A percentile compares a stretch with the other conserved stretches of the same genome.
Evolutionary conservation across 2,888 invertebrate species (phyloP).

Genomic region (Anticlea derivata): DNA sequence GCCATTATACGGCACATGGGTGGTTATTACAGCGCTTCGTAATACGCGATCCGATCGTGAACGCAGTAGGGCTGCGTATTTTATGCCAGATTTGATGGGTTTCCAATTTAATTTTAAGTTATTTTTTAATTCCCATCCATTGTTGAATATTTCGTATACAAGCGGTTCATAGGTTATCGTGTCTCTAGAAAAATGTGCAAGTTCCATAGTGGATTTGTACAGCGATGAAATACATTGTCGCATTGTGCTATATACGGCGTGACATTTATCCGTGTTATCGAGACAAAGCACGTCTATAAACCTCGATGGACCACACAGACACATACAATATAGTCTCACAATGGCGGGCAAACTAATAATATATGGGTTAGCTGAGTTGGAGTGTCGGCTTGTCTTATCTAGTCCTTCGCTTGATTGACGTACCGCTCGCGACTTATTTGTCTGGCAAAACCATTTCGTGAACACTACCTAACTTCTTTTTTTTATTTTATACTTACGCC

Average conservation of each 20-base stretch:
- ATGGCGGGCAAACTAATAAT: constrained; percentile 74
- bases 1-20: constrained; percentile 80
- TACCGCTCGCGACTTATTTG: constrained; percentile 53
- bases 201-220: constrained; percentile 71
- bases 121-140: constrained; percentile 48
- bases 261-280: constrained; percentile 82
- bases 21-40: constrained; percentile 80
- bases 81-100: constrained; percentile 73
- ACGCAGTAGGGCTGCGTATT: constrained; percentile 80
- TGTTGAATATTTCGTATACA: constrained; percentile 31
- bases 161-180: constrained; percentile 42
- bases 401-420: constrained; percentile 67
- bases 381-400: constrained; percentile 65
- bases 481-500: not conserved
- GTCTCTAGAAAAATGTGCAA: constrained; percentile 52
- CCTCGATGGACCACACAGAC: constrained; percentile 80
- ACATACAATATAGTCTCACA: constrained; percentile 69
- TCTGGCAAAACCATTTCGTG: constrained; percentile 49
- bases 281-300: constrained; percentile 80
- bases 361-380: constrained; percentile 70
- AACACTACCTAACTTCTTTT: not conserved
- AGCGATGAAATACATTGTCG: constrained; percentile 73
- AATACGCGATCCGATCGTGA: constrained; percentile 82
- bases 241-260: constrained; percentile 75
- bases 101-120: constrained; percentile 69